Conservation (phyloP, 2,888 invertebrate genomes). For the Caenorhabditis doughertyi region DNA sequence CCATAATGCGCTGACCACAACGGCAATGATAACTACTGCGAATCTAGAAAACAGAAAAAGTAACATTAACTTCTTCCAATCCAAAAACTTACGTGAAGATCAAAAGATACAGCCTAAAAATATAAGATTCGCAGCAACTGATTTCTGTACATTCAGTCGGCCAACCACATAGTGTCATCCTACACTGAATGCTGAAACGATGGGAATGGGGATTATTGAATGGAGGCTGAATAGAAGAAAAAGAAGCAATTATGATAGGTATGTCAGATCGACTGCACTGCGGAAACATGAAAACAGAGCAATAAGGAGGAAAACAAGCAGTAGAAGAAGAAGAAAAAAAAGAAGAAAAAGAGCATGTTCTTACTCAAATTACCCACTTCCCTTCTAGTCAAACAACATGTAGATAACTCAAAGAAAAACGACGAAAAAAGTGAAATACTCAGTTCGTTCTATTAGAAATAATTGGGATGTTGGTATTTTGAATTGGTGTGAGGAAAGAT, state of each 20-base stretch:
- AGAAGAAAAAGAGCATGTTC: conserved; percentile 31
- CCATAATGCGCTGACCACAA: conserved; percentile 66
- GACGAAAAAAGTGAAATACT: neutral
- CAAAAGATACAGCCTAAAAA: conserved; percentile 69
- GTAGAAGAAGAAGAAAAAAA: neutral
- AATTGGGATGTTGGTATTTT: no score
- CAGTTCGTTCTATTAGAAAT: neutral
- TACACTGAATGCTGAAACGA: conserved; percentile 1
- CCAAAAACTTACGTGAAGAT: conserved; percentile 65
- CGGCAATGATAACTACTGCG: conserved; percentile 62
- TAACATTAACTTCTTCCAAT: no score
- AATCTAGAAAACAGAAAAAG: no score
- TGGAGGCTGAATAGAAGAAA: neutral
- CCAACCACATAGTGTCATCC: conserved; percentile 71
- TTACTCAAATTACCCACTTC: conserved; percentile 62
- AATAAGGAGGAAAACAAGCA: conserved; percentile 16
- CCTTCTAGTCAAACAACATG: conserved; percentile 22
- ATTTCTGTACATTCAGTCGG: conserved; percentile 68
- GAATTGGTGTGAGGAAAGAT: no score
- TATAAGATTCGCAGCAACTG: conserved; percentile 72
- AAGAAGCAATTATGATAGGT: conserved; percentile 46
- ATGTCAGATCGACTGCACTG: conserved; percentile 48
- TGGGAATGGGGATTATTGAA: neutral
- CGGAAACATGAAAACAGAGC: conserved; percentile 23
- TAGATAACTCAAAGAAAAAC: neutral